Base-by-base conservation (phyloP, 2,113 vertebrate genomes). In the Lasiurus cinereus region DNA sequence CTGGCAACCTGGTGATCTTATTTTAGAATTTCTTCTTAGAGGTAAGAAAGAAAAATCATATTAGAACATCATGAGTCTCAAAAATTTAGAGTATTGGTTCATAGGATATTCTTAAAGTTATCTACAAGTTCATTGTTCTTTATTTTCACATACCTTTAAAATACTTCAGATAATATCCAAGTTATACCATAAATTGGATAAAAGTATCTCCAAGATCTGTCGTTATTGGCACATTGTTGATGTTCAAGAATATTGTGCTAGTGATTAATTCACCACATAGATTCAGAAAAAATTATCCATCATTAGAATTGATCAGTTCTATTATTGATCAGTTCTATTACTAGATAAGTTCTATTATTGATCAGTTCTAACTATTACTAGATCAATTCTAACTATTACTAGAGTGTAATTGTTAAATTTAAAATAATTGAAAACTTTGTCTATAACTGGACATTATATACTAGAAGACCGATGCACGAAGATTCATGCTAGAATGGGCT, bases 11-110 rank as follows among this genome's bases (percentile, higher is more conserved):
- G 27, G 5, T 90, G 13, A 52, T 78, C 16, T 90, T 85, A 70
- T 22, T 70, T 83, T 73, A 83, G 79, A 52, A 31, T 89, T 82
- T 78, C 36, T 73, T 89, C 31, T 52, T 59, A 66, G 74, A 83
- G 46, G 24, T 56, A 54, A 88, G 6, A 67, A 33, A 33, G 18
- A 84, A 74, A 10, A 86, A 33, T 67, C 13, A 8, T 67, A 39
- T 77, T 43, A 43, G 3, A 8, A 66, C 5, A 78, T 22, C 8
- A 46, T 70, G 29, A 2, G 6, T 22, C 74, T 77, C 82, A 92
- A 73, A 73, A 96, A 94, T 14, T 79, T n/a, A 62, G 29, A 79
- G 7, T 11, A 19, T 39, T 8, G 13, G 2, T 36, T 62, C 29
- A 59, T 36, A 36, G 24, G 59, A 10, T 66, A 48, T 92, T 54